Conservation (phyloP, 1,140 invertebrate species). For the Lutraria rhynchaena region DNA sequence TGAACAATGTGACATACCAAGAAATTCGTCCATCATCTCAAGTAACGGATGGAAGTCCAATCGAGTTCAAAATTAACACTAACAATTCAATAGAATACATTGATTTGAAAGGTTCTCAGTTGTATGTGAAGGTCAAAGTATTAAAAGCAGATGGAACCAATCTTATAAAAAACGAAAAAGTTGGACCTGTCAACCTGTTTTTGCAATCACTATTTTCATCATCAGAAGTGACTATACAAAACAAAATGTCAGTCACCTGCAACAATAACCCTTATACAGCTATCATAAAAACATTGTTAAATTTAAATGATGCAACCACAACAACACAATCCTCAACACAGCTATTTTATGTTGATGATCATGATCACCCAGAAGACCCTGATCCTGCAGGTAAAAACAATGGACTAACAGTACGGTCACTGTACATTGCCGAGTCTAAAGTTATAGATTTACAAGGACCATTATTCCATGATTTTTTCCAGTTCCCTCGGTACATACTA, state of each 20-base stretch:
- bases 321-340: constrained; percentile 27
- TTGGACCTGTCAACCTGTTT: constrained; percentile 38
- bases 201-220: constrained; percentile 35
- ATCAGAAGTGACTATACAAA: constrained; percentile 36
- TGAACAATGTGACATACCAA: constrained; percentile 38
- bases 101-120: constrained; percentile 11
- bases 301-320: constrained; percentile 19
- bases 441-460: constrained; percentile 50
- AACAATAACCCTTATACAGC: constrained; percentile 41
- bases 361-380: constrained; percentile 25
- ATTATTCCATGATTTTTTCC: constrained; percentile 34
- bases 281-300: constrained; percentile 35
- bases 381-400: constrained; percentile 16
- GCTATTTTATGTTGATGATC: constrained; percentile 38
- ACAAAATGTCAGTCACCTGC: constrained; percentile 14
- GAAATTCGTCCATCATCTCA: constrained; percentile 45
- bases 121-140: constrained; percentile 25
- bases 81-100: constrained; percentile 10
- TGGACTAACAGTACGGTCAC: constrained; percentile 18
- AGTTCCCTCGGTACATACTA: constrained; percentile 26
- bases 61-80: constrained; percentile 36
- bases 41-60: constrained; percentile 25
- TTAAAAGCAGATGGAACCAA: constrained; percentile 8
- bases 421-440: constrained; percentile 19
- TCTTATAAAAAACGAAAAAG: constrained; percentile 4